Percentiles rank a stretch among this genome's conserved stretches.
phyloP scores from a whole-genome alignment of 2,888 invertebrate species.

The Rhingia campestris region DNA sequence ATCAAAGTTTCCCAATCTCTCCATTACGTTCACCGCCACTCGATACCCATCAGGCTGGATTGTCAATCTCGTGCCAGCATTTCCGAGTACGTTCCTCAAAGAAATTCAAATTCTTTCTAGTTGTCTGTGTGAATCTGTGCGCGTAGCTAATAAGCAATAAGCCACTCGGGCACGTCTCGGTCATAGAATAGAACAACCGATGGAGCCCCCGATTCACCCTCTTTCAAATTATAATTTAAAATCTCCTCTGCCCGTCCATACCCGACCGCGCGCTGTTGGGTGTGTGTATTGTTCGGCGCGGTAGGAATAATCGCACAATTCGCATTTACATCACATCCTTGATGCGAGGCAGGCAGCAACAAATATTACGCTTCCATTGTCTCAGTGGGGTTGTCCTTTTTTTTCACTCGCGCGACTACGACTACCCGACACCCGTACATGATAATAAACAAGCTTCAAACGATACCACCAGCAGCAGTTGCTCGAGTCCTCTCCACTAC shows the following conservation, averaged over 20 bases:
- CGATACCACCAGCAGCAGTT: slow-evolving; percentile 48
- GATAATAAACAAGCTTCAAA: slow-evolving; percentile 70
- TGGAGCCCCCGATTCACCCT: slow-evolving; percentile 5
- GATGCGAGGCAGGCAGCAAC: slow-evolving; percentile 48
- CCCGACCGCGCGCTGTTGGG: not conserved
- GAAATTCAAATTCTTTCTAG: slow-evolving; percentile 37
- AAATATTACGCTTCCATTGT: slow-evolving; percentile 55
- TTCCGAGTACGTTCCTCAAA: slow-evolving; percentile 4
- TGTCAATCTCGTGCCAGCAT: slow-evolving; percentile 33
- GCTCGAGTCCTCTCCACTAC: slow-evolving; percentile 8
- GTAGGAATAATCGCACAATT: slow-evolving; percentile 65
- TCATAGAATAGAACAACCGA: slow-evolving; percentile 64
- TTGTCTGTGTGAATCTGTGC: not conserved
- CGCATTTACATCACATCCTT: slow-evolving; percentile 72
- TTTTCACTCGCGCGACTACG: slow-evolving; percentile 31
- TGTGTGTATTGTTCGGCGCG: slow-evolving; percentile 5
- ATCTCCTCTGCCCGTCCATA: slow-evolving; percentile 24
- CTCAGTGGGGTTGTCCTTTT: slow-evolving; percentile 22
- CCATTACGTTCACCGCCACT: slow-evolving; percentile 3
- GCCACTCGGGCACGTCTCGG: slow-evolving; percentile 61
- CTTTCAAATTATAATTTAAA: slow-evolving; percentile 65
- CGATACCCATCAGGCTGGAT: slow-evolving; percentile 11
- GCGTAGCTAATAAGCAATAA: slow-evolving; percentile 65
- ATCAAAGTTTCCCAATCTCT: not conserved
- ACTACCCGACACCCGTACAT: slow-evolving; percentile 28